Evolutionary conservation across 2,797 vertebrate genomes (phyloP), one percentile per base, ranked within the genome.

Genomic region (Onychomys torridus): DNA sequence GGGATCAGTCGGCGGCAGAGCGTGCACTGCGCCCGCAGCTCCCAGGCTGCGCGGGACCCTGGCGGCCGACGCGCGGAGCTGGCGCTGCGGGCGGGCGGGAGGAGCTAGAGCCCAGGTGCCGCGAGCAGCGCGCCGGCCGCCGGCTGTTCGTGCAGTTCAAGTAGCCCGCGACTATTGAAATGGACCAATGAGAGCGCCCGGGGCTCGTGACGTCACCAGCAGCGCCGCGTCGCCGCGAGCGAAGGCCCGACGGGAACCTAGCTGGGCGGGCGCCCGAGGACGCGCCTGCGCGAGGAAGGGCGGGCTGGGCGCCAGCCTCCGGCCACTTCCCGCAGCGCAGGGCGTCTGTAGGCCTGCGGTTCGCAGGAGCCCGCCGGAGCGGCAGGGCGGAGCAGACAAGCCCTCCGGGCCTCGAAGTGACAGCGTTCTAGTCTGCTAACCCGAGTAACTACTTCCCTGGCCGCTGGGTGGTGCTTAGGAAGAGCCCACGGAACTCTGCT

Each of bases 81-180:
- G 43, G n/a, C 37, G 25, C 88, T 7, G 89, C 76, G 2, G 59
- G 57, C 57, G 5, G 57, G 57, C 57, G 59, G 65, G 19, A 67
- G 27, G 5, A 13, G 17, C 5, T 9, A 21, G 29, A 65, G 85
- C 69, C 25, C 19, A 81, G 76, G 43, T 2, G 82, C 2, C 90
- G 86, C 49, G 5, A 94, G 94, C 96, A 69, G 94, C 96, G 91
- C 97, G 97, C 97, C 81, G 95, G 55, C 29, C n/a, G 55, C 91
- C 81, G 78, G 93, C 95, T 89, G 95, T 98, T 98, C 98, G 96
- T 97, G 98, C 99, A 98, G 98, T 99, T 99, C 99, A 99, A 99
- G 99, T 99, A 99, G 99, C 99, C 99, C 99, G 99, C 99, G 99
- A 99, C 99, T 99, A 99, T 99, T 99, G 99, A 99, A 99, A 99